Base-by-base conservation (phyloP, 2,888 invertebrate species). In the Drosophila demipolita region DNA sequence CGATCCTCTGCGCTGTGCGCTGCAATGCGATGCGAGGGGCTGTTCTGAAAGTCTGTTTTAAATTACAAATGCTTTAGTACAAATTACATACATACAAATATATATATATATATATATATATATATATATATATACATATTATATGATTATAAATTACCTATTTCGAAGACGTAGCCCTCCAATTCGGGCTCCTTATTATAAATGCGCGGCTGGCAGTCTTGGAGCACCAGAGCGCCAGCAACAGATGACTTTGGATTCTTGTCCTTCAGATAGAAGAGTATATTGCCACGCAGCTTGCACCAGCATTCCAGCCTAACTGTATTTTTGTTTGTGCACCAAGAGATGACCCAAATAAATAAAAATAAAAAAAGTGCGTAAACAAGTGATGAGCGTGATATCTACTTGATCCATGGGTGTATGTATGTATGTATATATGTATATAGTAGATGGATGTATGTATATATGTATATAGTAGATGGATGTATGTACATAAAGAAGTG, bases 181-280 rank as follows among this genome's bases (percentile, higher is more conserved):
- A 95, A 94, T 82, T 95, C 95, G 68, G 94, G 93, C 40, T 94
- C 93, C 77, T 95, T 94, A 54, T 94, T 92, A 20, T 93, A 92
- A 88, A 95, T 95, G 50, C 96, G 95, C 54, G 98, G 95, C 77
- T 96, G 95, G 93, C 97, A 98, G 87, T 97, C 96, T 91, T 98
- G 98, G 78, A 99, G 94, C 59, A 99, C 96, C 82, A 98, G 95
- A 1, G 98, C 96, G 38, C 98, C 98, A 73, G 96, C 94, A 0
- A 98, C 97, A 87, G 97, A 97, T 32, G 97, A 97, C 95, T 96
- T 97, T 87, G 96, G 96, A 92, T 98, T 97, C 82, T 96, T 95
- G 54, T 96, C 96, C 93, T 98, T 98, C 91, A 98, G 96, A 93
- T 98, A 98, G 94, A 99, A 99, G 69, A 99, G 94, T 20, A 99